Evolutionary conservation across 2,888 invertebrate genomes (phyloP).

Genomic region (Cremastinae sp.): DNA sequence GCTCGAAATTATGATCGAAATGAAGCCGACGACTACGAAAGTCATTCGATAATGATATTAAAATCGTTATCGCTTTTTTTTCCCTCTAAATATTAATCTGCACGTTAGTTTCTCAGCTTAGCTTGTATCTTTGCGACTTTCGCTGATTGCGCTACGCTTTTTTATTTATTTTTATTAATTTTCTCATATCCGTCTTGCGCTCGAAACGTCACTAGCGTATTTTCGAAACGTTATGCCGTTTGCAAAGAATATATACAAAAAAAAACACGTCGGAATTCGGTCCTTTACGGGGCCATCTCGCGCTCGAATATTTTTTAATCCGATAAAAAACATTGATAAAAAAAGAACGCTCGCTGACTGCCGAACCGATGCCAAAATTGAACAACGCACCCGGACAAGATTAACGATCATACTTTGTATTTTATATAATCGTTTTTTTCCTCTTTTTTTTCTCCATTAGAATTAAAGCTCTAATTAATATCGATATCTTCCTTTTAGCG

Average conservation of each 20-base stretch:
- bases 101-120: conserved; percentile 46
- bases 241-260: conserved; percentile 45
- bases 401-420: conserved; percentile 20
- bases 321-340: neutral
- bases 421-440: conserved; percentile 10
- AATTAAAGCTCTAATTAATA: conserved; percentile 47
- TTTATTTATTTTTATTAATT: too few species aligned
- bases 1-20: neutral
- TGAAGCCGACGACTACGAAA: conserved; percentile 4
- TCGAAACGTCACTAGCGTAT: conserved; percentile 66
- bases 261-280: conserved; percentile 25
- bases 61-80: conserved; percentile 35
- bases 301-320: conserved; percentile 6
- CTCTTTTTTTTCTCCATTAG: conserved; percentile 12
- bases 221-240: conserved; percentile 28
- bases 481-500: conserved; percentile 11
- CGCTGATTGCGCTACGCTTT: conserved; percentile 75
- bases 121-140: conserved; percentile 69
- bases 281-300: conserved; percentile 50
- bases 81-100: conserved; percentile 34
- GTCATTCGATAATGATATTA: conserved; percentile 37
- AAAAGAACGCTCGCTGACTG: conserved; percentile 13
- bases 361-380: conserved; percentile 25
- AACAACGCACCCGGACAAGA: conserved; percentile 27
- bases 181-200: neutral